These are phyloP conservation scores for Euplagia quadripunctaria DNA, from an alignment of 2,888 invertebrate species.

Conservation along the genomic window DNA sequence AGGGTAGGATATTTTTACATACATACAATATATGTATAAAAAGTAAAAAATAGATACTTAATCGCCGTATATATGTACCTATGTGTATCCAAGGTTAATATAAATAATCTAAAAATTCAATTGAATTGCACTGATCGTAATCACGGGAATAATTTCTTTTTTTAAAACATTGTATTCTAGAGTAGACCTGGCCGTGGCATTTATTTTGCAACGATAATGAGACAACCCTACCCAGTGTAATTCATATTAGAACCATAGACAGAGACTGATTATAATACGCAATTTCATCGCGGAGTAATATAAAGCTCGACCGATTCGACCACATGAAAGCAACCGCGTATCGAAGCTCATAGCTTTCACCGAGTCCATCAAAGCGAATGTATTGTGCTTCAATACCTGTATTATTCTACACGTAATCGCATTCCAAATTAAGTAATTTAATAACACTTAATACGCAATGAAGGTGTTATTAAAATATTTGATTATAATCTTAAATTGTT, in stretches of 20 bases:
- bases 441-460: neutral
- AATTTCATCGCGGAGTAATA: slow-evolving; percentile 60
- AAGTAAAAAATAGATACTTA: no score
- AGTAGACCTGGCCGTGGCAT: no score
- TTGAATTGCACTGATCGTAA: neutral
- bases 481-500: neutral
- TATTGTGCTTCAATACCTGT: slow-evolving; percentile 50
- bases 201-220: neutral
- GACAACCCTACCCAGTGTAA: slow-evolving; percentile 27
- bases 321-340: slow-evolving; percentile 71
- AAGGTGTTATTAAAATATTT: slow-evolving; percentile 8
- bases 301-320: slow-evolving; percentile 58
- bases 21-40: no score
- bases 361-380: slow-evolving; percentile 56
- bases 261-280: slow-evolving; percentile 54
- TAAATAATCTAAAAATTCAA: no score
- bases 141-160: neutral
- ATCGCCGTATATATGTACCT: no score
- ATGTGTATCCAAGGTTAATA: no score
- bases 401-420: slow-evolving; percentile 52
- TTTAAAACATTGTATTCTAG: neutral
- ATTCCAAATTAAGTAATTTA: slow-evolving; percentile 51
- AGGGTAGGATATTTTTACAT: no score
- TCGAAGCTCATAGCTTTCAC: slow-evolving; percentile 72
- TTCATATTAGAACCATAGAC: slow-evolving; percentile 18